Percentiles rank a stretch among this genome's conserved stretches.
phyloP scores from a whole-genome alignment of 2,888 invertebrate genomes.

The Anarsia innoxiella region DNA sequence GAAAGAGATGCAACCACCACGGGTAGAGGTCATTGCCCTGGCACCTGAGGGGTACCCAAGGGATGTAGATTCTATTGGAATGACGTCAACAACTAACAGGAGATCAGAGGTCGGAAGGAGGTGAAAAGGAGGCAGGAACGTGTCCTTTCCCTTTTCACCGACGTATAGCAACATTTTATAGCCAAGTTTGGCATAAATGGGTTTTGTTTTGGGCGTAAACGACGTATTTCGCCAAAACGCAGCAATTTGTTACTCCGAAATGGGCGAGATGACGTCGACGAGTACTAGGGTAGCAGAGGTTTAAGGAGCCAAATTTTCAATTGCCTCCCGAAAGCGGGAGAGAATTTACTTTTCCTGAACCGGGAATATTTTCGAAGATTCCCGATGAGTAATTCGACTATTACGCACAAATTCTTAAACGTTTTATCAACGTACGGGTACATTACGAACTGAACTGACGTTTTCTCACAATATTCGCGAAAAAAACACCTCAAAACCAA shows the following conservation, averaged over 20 bases:
- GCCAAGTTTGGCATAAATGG: conserved; percentile 10
- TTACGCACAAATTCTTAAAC: too few species aligned
- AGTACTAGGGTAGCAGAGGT: conserved; percentile 33
- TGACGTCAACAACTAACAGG: conserved; percentile 77
- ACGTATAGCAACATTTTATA: conserved; percentile 3
- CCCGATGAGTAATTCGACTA: too few species aligned
- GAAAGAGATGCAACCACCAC: conserved; percentile 12
- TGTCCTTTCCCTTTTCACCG: conserved; percentile 37
- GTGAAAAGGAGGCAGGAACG: conserved; percentile 7
- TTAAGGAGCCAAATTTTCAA: background rate
- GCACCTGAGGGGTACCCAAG: conserved; percentile 57
- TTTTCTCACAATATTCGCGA: background rate
- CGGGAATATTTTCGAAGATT: background rate
- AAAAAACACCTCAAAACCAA: too few species aligned
- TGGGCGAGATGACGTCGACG: conserved; percentile 48
- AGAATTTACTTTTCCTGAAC: background rate
- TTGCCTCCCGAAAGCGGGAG: background rate
- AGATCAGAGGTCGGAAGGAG: conserved; percentile 48
- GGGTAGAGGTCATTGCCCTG: conserved; percentile 31
- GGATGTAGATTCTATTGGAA: conserved; percentile 69
- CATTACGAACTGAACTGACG: too few species aligned
- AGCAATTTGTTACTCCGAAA: conserved; percentile 47
- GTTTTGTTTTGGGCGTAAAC: conserved; percentile 11
- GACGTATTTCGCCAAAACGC: conserved; percentile 17
- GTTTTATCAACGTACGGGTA: too few species aligned